Evolutionary conservation across 2,888 invertebrate species (phyloP).

Genomic region (Cremastobaeus sp.): DNA sequence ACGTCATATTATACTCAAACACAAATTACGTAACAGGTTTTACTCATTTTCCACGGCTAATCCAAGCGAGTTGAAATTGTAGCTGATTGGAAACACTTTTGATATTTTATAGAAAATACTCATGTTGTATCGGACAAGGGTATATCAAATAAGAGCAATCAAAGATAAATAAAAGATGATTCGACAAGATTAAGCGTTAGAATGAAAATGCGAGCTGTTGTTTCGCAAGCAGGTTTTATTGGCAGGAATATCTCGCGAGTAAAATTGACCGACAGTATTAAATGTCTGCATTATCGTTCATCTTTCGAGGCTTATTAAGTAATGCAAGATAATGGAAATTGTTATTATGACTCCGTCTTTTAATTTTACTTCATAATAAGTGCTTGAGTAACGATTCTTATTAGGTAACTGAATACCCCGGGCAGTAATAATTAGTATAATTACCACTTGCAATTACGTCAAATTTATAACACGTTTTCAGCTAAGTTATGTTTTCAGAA

Average conservation of each 20-base stretch:
- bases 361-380: conserved; percentile 28
- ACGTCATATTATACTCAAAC: no score
- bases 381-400: conserved; percentile 37
- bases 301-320: conserved; percentile 25
- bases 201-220: not conserved
- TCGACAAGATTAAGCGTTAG: not conserved
- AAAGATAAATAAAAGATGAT: no score
- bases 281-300: conserved; percentile 14
- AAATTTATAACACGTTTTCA: conserved; percentile 43
- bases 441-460: conserved; percentile 46
- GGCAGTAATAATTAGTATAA: conserved; percentile 43
- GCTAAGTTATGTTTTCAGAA: conserved; percentile 40
- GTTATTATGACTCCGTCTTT: conserved; percentile 29
- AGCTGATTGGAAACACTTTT: no score
- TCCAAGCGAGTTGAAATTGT: no score
- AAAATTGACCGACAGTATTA: conserved; percentile 13
- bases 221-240: not conserved
- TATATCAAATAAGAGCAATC: no score
- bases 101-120: no score
- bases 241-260: not conserved
- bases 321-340: conserved; percentile 27
- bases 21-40: no score
- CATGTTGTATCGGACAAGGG: no score
- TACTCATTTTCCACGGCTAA: no score
- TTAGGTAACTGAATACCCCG: conserved; percentile 42